Evolutionary conservation across 2,888 invertebrate species (phyloP).

Genomic region (Mantis religiosa): DNA sequence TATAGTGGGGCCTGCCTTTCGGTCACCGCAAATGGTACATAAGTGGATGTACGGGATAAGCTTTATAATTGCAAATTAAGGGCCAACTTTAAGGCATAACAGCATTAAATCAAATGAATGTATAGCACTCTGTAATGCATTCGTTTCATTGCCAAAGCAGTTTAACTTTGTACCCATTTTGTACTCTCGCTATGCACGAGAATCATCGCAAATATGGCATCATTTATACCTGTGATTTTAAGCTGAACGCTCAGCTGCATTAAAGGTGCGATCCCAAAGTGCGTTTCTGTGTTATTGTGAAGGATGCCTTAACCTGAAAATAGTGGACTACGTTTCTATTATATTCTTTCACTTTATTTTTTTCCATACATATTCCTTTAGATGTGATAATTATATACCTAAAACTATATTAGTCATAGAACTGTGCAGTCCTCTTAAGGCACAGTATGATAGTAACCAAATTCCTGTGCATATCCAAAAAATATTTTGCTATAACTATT

Average conservation of each 20-base stretch:
- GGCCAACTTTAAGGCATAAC: neutral
- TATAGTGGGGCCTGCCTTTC: neutral
- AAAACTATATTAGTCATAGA: no score
- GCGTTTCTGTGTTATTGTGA: no score
- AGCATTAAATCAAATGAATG: neutral
- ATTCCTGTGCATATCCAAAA: no score
- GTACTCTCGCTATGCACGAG: neutral
- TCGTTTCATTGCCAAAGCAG: neutral
- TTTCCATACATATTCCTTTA: no score
- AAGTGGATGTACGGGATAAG: neutral
- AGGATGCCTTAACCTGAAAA: no score
- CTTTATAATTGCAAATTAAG: neutral
- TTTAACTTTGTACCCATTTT: neutral
- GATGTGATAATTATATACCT: no score
- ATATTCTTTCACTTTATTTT: no score
- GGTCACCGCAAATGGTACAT: neutral
- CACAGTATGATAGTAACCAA: no score
- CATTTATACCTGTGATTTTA: neutral
- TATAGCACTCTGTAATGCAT: neutral
- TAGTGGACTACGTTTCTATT: no score
- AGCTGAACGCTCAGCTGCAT: neutral
- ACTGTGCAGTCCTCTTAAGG: no score
- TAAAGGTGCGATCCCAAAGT: neutral
- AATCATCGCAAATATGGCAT: neutral
- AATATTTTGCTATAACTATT: no score